These are phyloP conservation scores for Cranoglanis bouderius DNA, from an alignment of 2,113 vertebrate species.

Conservation along the genomic window DNA sequence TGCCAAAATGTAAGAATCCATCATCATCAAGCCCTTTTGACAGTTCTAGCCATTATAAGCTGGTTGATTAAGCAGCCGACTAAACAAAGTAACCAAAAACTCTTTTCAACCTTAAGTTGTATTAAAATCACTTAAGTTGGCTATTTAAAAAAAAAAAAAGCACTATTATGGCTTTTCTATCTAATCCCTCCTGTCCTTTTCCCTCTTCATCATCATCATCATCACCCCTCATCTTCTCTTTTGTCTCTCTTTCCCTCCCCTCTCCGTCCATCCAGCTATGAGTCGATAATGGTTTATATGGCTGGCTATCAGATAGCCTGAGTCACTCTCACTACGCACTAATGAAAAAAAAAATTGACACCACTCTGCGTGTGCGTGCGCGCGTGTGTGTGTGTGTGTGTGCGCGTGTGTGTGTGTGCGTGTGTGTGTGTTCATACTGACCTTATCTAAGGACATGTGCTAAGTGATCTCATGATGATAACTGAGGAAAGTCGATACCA, in stretches of 20 bases:
- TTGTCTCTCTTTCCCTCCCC: background rate
- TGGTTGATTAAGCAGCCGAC: background rate
- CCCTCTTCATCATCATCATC: background rate
- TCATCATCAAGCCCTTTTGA: background rate
- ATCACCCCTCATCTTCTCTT: conserved; percentile 7
- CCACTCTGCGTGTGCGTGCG: too few relatives aligned
- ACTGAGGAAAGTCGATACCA: conserved; percentile 19
- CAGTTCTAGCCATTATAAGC: background rate
- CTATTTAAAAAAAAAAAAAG: background rate
- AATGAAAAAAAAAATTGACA: conserved; percentile 6
- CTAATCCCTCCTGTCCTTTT: background rate
- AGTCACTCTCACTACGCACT: conserved; percentile 1
- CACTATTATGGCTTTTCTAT: background rate
- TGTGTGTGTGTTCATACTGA: conserved; percentile 13
- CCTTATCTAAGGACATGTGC: conserved; percentile 66
- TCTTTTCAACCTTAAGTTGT: background rate
- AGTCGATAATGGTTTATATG: conserved; percentile 24
- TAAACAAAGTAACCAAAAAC: background rate
- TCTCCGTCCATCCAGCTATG: background rate
- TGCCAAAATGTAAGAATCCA: background rate
- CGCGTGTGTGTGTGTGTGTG: background rate
- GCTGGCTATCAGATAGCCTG: conserved; percentile 28
- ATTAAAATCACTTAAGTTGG: background rate
- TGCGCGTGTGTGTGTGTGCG: background rate
- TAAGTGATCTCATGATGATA: conserved; percentile 26